Percentiles rank a stretch among this genome's conserved stretches.
phyloP scores from a whole-genome alignment of 2,888 invertebrate genomes.

The Selenia dentaria region DNA sequence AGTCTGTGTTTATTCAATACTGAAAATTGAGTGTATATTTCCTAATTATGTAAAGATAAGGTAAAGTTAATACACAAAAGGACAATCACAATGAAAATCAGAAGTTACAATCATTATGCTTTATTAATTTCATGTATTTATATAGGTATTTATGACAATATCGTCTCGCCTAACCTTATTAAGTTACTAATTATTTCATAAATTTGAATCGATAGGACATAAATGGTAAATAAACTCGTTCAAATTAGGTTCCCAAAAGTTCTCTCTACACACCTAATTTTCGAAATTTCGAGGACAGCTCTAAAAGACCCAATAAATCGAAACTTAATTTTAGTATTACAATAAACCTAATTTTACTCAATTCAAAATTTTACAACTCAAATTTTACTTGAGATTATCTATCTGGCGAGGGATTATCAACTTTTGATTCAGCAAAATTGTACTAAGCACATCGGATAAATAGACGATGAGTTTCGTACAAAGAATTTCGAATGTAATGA shows the following conservation, averaged over 20 bases:
- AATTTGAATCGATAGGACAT: conserved; percentile 82
- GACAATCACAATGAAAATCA: conserved; percentile 64
- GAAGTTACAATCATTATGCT: conserved; percentile 83
- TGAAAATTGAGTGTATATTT: too few species aligned
- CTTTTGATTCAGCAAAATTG: conserved; percentile 36
- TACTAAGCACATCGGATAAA: not conserved
- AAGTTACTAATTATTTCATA: conserved; percentile 83
- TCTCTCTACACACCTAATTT: conserved; percentile 67
- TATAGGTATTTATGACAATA: conserved; percentile 84
- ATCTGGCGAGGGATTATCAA: conserved; percentile 72
- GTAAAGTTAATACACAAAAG: too few species aligned
- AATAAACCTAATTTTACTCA: conserved; percentile 41
- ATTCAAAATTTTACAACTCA: conserved; percentile 60
- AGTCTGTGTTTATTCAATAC: too few species aligned
- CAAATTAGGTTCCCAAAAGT: conserved; percentile 64
- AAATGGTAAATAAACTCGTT: conserved; percentile 78
- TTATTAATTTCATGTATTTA: conserved; percentile 86
- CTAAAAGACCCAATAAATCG: conserved; percentile 63
- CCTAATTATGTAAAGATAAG: too few species aligned
- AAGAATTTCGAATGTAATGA: conserved; percentile 14
- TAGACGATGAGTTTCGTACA: conserved; percentile 4
- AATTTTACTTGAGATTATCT: conserved; percentile 51
- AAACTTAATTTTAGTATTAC: conserved; percentile 59
- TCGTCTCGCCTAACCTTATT: conserved; percentile 85
- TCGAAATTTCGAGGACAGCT: conserved; percentile 61